Evolutionary conservation across 2,797 vertebrate species (phyloP).

Genomic region (Phylloscopus collybita): DNA sequence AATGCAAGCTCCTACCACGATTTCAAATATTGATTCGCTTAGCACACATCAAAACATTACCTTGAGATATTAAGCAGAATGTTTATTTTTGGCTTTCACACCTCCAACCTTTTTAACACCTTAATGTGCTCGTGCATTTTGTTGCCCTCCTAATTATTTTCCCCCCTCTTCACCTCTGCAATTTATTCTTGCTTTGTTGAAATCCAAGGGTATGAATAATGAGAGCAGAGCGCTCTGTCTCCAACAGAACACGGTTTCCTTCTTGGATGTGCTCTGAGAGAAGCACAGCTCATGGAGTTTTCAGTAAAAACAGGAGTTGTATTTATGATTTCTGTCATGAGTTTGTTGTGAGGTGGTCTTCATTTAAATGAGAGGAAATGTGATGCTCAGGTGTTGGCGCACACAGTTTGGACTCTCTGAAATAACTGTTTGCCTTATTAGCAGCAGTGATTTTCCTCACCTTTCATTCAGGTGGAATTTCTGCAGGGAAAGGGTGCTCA

Average conservation of each 20-base stretch:
- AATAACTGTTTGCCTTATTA: rapidly evolving
- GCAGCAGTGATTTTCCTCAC: not conserved
- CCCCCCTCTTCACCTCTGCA: constrained; percentile 44
- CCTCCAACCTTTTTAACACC: constrained; percentile 61
- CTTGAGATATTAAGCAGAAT: constrained; percentile 39
- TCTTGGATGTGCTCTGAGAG: not conserved
- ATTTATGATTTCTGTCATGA: not conserved
- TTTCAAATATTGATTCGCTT: constrained; percentile 41
- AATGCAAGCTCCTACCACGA: constrained; percentile 1
- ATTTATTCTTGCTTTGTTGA: constrained; percentile 27
- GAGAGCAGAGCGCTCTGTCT: not conserved
- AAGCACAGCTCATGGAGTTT: not conserved
- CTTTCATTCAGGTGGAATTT: not conserved
- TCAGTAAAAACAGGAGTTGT: not conserved
- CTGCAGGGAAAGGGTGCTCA: rapidly evolving
- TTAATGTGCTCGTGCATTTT: constrained; percentile 35
- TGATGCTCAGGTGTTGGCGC: not conserved
- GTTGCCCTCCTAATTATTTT: constrained; percentile 52
- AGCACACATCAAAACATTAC: constrained; percentile 47
- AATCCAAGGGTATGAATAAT: constrained; percentile 8
- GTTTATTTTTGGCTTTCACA: constrained; percentile 65
- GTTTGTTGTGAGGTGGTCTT: not conserved
- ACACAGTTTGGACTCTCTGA: not conserved
- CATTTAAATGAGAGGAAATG: not conserved
- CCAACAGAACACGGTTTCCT: not conserved